A percentile compares a stretch with the other conserved stretches of the same genome.
Conservation (phyloP, 2,113 vertebrate species). For the Syngnathus floridae region DNA sequence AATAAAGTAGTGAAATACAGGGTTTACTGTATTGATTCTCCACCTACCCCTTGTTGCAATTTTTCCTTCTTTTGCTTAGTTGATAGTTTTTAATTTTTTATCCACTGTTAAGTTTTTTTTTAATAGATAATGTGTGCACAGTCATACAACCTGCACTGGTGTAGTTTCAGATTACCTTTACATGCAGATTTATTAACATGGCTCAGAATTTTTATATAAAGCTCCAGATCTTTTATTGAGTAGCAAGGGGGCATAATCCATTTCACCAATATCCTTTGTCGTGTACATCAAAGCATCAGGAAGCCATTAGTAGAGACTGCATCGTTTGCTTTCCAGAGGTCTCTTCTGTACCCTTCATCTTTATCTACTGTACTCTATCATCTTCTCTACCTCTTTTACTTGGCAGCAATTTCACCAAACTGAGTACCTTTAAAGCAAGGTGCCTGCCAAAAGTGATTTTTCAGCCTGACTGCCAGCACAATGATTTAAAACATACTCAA, state of each 20-base stretch:
- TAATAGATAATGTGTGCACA: not conserved
- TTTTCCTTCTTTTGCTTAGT: no score
- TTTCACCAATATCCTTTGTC: constrained; percentile 28
- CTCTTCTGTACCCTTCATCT: constrained; percentile 10
- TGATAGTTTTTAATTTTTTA: no score
- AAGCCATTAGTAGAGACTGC: constrained; percentile 23
- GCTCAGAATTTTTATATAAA: constrained; percentile 10
- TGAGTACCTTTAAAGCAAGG: constrained; percentile 48
- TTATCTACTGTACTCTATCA: not conserved
- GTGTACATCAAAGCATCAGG: constrained; percentile 43
- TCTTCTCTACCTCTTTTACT: constrained; percentile 29
- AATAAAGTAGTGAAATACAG: no score
- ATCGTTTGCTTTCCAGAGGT: constrained; percentile 27
- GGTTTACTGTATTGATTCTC: no score
- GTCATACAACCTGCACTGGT: not conserved
- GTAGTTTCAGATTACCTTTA: constrained; percentile 1
- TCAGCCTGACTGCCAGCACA: constrained; percentile 38
- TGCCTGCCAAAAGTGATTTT: constrained; percentile 54
- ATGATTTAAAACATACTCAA: constrained; percentile 36
- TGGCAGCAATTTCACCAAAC: constrained; percentile 45
- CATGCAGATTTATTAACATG: not conserved
- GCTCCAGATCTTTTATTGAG: constrained; percentile 20
- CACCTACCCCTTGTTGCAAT: no score
- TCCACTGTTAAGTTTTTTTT: not conserved
- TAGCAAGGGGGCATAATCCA: constrained; percentile 17